Evolutionary conservation across 2,113 vertebrate species (phyloP).

Genomic region (Sterrhoptilus dennistouni): DNA sequence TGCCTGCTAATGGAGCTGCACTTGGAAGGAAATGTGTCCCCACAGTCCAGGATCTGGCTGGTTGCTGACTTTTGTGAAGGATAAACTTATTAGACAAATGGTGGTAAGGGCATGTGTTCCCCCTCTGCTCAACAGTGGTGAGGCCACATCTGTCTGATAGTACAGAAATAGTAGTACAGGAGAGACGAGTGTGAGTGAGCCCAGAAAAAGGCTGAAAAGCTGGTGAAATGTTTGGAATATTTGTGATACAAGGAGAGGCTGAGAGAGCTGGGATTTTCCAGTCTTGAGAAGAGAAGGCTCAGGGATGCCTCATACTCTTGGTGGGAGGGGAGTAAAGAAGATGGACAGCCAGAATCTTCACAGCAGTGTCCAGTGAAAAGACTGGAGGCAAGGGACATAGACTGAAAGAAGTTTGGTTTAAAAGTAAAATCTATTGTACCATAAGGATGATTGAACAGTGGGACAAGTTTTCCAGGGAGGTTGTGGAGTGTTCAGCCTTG

Average conservation of each 20-base stretch:
- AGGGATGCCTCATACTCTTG: neutral
- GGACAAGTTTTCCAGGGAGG: neutral
- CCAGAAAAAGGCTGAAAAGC: neutral
- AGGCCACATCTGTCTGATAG: neutral
- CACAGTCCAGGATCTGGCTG: neutral
- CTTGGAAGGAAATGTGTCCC: neutral
- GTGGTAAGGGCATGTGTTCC: neutral
- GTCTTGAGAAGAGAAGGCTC: neutral
- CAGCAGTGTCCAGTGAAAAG: neutral
- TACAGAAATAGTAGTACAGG: neutral
- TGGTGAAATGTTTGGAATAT: neutral
- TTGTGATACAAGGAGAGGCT: neutral
- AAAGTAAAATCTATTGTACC: neutral
- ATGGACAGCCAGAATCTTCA: neutral
- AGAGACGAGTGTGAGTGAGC: neutral
- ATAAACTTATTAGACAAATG: neutral
- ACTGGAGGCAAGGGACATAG: neutral
- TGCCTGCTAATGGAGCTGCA: neutral
- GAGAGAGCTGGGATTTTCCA: neutral
- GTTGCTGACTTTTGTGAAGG: neutral
- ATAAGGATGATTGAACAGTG: neutral
- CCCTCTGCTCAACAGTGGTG: neutral
- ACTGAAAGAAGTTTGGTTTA: neutral
- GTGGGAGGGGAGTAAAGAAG: neutral
- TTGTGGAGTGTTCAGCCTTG: neutral